Base-by-base conservation (phyloP, 2,888 invertebrate species). In the Enoplolaimus lenunculus region DNA sequence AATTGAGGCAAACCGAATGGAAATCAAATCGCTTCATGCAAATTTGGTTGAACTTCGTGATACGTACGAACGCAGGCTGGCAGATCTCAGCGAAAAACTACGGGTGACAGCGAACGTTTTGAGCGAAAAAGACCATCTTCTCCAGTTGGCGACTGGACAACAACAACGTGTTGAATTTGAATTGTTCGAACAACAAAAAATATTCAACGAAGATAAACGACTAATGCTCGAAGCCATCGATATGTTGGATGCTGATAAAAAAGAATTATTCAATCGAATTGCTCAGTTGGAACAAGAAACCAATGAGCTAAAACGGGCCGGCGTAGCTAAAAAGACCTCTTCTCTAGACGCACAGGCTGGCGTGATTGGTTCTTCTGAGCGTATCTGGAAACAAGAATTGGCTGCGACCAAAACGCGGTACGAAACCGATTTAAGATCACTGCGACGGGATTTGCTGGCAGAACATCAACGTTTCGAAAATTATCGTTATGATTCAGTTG, bases 401-500 rank as follows among this genome's bases (percentile, higher is more conserved):
- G 30, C 57, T 28, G 30, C 28, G 2, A 57, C 13, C n/a, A 64
- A 65, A 33, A 64, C 30, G 33, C 35, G 57, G 2, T 57, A 68
- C 28, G 68, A 68, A 57, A 33, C 57, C 30, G 68, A 68, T 28
- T 13, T 68, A n/a, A 2, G 30, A 57, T 60, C 68, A n/a, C 33
- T 68, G 62, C 34, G 59, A 34, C 33, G 28, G 28, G 68, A 68
- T 28, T 29, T 68, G 68, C 21, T 68, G 3, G 59, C 26, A 13
- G 68, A 34, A 34, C 31, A 66, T 21, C 31, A 66, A n/a, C 67
- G 67, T 3, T 66, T 66, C 13, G 67, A 66, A 66, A 66, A 66
- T 34, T 66, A n/a, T 31, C 67, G 67, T 7, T n/a, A 66, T n/a
- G 33, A 21, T 34, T 13, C 67, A 31, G 34, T 33, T 31, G 26